phyloP scores from a whole-genome alignment of 2,797 vertebrate species.

The Rhinogobio ventralis region DNA sequence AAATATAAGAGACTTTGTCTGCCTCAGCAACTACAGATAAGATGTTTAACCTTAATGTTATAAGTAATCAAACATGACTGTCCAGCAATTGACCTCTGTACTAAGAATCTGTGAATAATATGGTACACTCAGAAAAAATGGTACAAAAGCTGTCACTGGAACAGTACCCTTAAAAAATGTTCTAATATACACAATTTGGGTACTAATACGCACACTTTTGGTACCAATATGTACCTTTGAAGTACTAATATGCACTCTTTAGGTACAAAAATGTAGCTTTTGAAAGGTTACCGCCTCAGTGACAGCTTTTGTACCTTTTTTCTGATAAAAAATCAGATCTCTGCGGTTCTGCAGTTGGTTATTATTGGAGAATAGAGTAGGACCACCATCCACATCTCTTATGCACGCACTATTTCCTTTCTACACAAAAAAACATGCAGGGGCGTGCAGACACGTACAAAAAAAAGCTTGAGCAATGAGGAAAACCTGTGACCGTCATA shows the following conservation, averaged over 20 bases:
- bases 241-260: no score
- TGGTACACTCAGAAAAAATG: not conserved
- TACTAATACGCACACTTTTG: no score
- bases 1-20: constrained; percentile 15
- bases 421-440: not conserved
- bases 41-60: not conserved
- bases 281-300: no score
- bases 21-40: constrained; percentile 24
- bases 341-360: no score
- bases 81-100: not conserved
- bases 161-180: not conserved
- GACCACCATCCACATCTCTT: not conserved
- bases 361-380: not conserved
- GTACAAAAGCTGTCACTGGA: not conserved
- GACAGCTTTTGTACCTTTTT: no score
- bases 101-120: not conserved
- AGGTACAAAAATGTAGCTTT: no score
- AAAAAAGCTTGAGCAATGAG: no score
- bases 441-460: no score
- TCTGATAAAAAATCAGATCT: no score
- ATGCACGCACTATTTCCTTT: not conserved
- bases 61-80: not conserved
- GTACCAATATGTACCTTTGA: no score
- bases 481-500: not conserved
- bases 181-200: not conserved